phyloP scores from a whole-genome alignment of 2,797 vertebrate species.

The Muscicapa striata region DNA sequence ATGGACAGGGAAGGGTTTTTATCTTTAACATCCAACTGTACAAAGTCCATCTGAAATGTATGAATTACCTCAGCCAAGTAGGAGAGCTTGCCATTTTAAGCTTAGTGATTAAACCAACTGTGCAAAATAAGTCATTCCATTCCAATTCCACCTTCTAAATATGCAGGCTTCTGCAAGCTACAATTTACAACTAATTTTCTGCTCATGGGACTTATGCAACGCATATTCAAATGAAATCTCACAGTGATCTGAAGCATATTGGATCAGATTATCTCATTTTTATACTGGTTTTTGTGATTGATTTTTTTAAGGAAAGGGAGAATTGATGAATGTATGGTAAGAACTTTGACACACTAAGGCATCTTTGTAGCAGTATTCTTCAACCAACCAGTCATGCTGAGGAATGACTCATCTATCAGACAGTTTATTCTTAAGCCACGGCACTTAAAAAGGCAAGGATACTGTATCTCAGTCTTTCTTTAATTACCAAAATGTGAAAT shows the following conservation, averaged over 20 bases:
- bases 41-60: not conserved
- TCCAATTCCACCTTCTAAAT: not conserved
- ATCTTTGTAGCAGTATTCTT: not conserved
- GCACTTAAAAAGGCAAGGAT: conserved; percentile 57
- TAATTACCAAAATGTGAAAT: conserved; percentile 27
- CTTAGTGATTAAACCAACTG: not conserved
- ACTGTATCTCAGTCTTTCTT: not conserved
- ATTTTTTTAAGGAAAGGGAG: not conserved
- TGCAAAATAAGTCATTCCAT: conserved; percentile 24
- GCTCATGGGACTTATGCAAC: not conserved
- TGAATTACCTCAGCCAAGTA: conserved; percentile 38
- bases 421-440: conserved; percentile 10
- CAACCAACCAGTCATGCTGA: not conserved
- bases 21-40: not conserved
- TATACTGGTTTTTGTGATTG: not conserved
- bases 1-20: not conserved
- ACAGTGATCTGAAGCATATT: not conserved
- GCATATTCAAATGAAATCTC: not conserved
- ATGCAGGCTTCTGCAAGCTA: not conserved
- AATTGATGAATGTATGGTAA: not conserved
- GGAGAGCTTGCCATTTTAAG: conserved; percentile 39
- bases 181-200: not conserved
- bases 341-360: not conserved
- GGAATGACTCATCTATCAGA: conserved; percentile 41
- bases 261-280: not conserved